Conservation (phyloP, 1,140 invertebrate genomes). For the Trachymyrmex septentrionalis region DNA sequence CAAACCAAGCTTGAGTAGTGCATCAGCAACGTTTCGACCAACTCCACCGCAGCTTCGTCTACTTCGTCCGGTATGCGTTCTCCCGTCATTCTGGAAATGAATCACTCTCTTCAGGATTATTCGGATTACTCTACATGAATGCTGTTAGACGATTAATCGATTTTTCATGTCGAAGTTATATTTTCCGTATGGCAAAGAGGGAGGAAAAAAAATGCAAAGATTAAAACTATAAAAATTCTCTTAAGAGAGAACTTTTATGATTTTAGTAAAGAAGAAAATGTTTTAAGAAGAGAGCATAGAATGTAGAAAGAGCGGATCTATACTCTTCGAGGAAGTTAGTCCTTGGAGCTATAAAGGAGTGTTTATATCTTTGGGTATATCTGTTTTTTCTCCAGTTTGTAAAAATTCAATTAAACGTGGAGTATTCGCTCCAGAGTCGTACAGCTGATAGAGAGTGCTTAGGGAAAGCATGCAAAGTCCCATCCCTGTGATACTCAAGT, state of each 20-base stretch:
- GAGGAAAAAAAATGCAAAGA: not conserved
- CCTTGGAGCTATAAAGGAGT: not conserved
- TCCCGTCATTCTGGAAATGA: conserved; percentile 90
- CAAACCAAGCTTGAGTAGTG: conserved; percentile 91
- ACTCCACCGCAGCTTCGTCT: conserved; percentile 94
- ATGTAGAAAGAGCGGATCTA: not conserved
- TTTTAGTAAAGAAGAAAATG: too few relatives aligned
- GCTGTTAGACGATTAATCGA: not conserved
- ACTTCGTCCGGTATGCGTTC: conserved; percentile 90
- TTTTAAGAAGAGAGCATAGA: too few relatives aligned
- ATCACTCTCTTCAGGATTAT: not conserved
- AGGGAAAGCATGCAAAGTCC: not conserved
- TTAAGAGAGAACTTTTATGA: too few relatives aligned
- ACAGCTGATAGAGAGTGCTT: conserved; percentile 10
- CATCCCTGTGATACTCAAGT: not conserved
- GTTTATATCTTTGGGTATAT: not conserved
- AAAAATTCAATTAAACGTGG: conserved; percentile 63
- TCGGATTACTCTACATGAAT: not conserved
- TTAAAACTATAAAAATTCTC: not conserved
- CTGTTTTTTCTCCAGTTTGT: not conserved
- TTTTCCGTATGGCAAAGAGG: not conserved
- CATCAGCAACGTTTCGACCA: conserved; percentile 96
- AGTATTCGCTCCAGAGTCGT: conserved; percentile 21
- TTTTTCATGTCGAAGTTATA: not conserved
- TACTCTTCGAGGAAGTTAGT: not conserved